These are phyloP conservation scores for Zygothrica quintamaculata DNA, from an alignment of 2,888 invertebrate species.

Conservation along the genomic window DNA sequence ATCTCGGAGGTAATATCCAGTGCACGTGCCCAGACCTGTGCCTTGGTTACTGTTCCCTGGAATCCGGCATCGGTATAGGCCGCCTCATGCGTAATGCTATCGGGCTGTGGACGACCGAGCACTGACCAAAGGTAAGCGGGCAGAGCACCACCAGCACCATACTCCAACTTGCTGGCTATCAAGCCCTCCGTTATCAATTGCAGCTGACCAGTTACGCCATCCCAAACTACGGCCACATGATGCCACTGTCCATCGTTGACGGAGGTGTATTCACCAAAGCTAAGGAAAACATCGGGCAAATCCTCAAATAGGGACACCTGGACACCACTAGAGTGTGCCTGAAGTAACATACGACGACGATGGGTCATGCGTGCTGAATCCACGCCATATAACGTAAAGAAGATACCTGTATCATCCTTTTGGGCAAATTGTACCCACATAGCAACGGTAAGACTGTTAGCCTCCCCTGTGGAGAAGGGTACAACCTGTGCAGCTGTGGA, in stretches of 20 bases:
- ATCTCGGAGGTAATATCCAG: slow-evolving; percentile 96
- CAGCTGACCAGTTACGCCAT: slow-evolving; percentile 93
- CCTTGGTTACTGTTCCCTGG: slow-evolving; percentile 96
- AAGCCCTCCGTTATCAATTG: slow-evolving; percentile 97
- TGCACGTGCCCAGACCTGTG: slow-evolving; percentile 96
- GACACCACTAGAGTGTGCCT: slow-evolving; percentile 96
- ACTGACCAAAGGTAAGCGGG: slow-evolving; percentile 96
- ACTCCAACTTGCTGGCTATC: slow-evolving; percentile 95
- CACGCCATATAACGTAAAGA: slow-evolving; percentile 96
- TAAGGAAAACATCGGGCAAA: slow-evolving; percentile 94
- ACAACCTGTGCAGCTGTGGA: slow-evolving; percentile 97
- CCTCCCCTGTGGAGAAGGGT: slow-evolving; percentile 92
- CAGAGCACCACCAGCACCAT: slow-evolving; percentile 93
- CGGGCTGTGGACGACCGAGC: slow-evolving; percentile 94
- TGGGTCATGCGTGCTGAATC: slow-evolving; percentile 92
- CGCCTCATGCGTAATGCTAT: slow-evolving; percentile 86
- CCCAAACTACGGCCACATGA: slow-evolving; percentile 97
- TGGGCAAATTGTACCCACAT: slow-evolving; percentile 98
- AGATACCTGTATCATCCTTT: slow-evolving; percentile 95
- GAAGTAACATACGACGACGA: slow-evolving; percentile 92
- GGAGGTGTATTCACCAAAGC: slow-evolving; percentile 95
- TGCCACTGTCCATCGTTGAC: slow-evolving; percentile 99
- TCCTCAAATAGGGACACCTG: slow-evolving; percentile 95
- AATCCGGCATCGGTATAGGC: slow-evolving; percentile 94
- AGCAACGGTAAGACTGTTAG: slow-evolving; percentile 93